Percentiles rank a stretch among this genome's conserved stretches.
Evolutionary conservation across 1,140 invertebrate genomes (phyloP).

Genomic region (Lepidurus packardi): DNA sequence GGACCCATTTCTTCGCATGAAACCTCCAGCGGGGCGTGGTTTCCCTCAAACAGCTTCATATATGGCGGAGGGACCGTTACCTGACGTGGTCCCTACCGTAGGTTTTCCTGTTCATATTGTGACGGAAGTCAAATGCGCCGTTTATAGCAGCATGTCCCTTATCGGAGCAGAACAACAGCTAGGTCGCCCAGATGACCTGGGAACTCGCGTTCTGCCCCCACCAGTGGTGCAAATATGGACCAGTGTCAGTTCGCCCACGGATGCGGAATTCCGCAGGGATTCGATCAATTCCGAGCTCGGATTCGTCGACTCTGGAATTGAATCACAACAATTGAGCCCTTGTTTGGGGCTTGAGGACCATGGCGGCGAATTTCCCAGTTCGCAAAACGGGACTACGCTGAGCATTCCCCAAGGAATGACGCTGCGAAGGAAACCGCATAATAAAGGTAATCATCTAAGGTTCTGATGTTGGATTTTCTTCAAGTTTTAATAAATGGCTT

Average conservation of each 20-base stretch:
- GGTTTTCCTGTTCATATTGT: not conserved
- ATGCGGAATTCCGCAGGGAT: conserved; percentile 5
- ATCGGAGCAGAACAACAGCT: not conserved
- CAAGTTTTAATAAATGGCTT: not conserved
- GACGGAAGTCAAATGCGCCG: not conserved
- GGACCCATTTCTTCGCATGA: not conserved
- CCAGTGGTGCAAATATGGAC: conserved; percentile 29
- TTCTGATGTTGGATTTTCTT: not conserved
- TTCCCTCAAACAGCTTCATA: not conserved
- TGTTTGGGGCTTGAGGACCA: not conserved
- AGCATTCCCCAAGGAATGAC: not conserved
- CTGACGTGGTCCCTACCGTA: conserved; percentile 26
- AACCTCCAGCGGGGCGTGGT: not conserved
- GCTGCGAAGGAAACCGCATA: not conserved
- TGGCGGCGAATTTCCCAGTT: not conserved
- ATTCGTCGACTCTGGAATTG: conserved; percentile 26
- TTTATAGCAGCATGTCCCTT: not conserved
- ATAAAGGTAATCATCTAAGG: not conserved
- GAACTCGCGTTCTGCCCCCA: not conserved
- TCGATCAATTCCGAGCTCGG: conserved; percentile 2
- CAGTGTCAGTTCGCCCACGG: not conserved
- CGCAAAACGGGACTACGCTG: not conserved
- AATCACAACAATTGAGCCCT: conserved; percentile 28
- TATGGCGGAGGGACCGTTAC: conserved; percentile 28
- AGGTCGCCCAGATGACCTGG: not conserved